Evolutionary conservation across 1,140 invertebrate species (phyloP).

Genomic region (Onthophagus taurus): DNA sequence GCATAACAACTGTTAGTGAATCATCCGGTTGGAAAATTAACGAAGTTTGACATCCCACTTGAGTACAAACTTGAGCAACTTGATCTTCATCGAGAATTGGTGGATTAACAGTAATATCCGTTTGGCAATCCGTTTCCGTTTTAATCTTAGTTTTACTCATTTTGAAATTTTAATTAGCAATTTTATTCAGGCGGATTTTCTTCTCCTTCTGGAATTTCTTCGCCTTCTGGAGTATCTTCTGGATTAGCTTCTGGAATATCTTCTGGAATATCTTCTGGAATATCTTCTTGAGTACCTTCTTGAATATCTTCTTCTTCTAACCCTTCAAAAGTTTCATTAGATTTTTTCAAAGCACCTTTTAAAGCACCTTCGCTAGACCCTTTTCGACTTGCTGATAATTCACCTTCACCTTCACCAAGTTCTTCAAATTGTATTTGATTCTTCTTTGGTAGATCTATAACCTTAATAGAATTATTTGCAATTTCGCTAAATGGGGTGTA

Average conservation of each 20-base stretch:
- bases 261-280: no score
- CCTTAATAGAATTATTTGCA: slow-evolving; percentile 5
- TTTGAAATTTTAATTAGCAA: no score
- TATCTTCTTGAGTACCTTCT: no score
- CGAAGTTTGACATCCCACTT: slow-evolving; percentile 11
- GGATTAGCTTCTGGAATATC: neutral
- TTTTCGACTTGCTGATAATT: no score
- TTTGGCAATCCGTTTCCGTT: slow-evolving; percentile 11
- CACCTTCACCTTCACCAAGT: no score
- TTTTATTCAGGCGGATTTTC: no score
- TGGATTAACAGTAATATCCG: slow-evolving; percentile 6
- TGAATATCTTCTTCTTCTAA: no score
- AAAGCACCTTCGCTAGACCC: neutral
- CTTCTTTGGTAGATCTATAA: slow-evolving; percentile 10
- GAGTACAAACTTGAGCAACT: slow-evolving; percentile 9
- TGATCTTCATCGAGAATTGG: slow-evolving; percentile 8
- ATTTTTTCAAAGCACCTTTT: slow-evolving; percentile 8
- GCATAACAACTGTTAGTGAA: slow-evolving; percentile 5
- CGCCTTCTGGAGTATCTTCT: neutral
- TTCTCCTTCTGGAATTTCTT: neutral
- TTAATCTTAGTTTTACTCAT: slow-evolving; percentile 1
- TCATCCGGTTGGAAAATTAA: slow-evolving; percentile 9
- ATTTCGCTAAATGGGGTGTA: slow-evolving; percentile 12
- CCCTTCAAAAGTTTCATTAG: neutral
- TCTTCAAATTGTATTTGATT: slow-evolving; percentile 7